Evolutionary conservation across 2,113 vertebrate species (phyloP), one percentile per base, ranked within the genome.

Genomic region (Dicaeum eximium): DNA sequence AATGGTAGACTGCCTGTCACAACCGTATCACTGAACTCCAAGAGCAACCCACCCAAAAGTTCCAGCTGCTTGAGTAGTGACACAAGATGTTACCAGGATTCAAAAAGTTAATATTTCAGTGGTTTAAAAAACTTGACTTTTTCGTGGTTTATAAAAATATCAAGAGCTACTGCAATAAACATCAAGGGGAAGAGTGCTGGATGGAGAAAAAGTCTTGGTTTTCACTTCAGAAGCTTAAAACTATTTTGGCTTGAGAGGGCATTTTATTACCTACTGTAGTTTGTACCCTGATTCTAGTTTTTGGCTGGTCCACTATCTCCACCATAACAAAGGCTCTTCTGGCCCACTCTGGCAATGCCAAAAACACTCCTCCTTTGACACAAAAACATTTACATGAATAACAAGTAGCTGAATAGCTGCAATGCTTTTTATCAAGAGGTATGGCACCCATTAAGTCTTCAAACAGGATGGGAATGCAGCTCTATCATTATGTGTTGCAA

Each of bases 1-100:
- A 13, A 0, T 15, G 9, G 8, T 21, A 80, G 31, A 18, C 6
- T 33, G 25, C 37, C 47, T 28, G 12, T 40, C 13, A 1, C 17
- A 53, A 6, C 33, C 66, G 11, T 75, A 48, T 35, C 10, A 7
- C 54, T 11, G 24, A 50, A 54, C 54, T 58, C 69, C 47, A 77
- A 18, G 15, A 42, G 16, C 31, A 87, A 35, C 9, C 6, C 20
- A 44, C 10, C 7, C 19, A 19, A 31, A 37, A 84, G 22, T 10
- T 57, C 27, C 15, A 89, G 25, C 2, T 42, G 25, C 25, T 61
- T 16, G 11, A 48, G 48, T 1, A 60, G 15, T 5, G 6, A 33
- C 25, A 64, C 15, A 4, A 2, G 2, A n/a, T 10, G 5, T 20
- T 48, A 58, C 4, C 9, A 45, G 15, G 12, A 30, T 33, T 54